phyloP scores from a whole-genome alignment of 2,113 vertebrate genomes.

The Equus quagga region DNA sequence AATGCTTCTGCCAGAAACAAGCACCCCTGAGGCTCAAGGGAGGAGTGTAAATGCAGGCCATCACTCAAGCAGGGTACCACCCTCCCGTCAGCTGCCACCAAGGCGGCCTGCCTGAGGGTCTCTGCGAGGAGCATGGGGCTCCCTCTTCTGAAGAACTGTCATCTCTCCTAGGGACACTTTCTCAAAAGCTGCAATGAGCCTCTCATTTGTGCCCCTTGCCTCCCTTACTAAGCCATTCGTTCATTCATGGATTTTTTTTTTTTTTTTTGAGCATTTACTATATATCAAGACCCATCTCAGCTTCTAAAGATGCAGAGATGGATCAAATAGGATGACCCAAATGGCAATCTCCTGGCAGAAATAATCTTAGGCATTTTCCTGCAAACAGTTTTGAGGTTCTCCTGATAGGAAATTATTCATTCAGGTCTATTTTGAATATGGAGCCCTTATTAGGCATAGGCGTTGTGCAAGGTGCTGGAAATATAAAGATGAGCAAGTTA shows the following conservation, averaged over 20 bases:
- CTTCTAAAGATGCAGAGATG: neutral
- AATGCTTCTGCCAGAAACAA: constrained; percentile 68
- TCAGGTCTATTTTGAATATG: constrained; percentile 10
- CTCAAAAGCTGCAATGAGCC: neutral
- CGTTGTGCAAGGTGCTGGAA: neutral
- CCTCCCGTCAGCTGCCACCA: neutral
- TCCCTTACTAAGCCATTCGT: neutral
- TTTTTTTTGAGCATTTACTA: neutral
- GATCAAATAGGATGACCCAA: neutral
- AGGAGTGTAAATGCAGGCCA: constrained; percentile 17
- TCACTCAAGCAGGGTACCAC: neutral
- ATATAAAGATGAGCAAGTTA: neutral
- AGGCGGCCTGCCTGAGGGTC: too few relatives aligned
- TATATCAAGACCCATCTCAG: neutral
- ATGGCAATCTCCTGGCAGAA: neutral
- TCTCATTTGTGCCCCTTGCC: neutral
- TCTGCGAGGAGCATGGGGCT: neutral
- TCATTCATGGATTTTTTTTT: neutral
- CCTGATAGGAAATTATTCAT: neutral
- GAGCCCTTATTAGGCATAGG: neutral
- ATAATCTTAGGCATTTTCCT: neutral
- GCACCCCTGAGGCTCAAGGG: constrained; percentile 24
- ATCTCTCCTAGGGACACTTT: neutral
- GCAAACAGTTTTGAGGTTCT: neutral
- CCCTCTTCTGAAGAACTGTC: neutral